Evolutionary conservation across 2,113 vertebrate genomes (phyloP).

Genomic region (Pygoscelis antarcticus): DNA sequence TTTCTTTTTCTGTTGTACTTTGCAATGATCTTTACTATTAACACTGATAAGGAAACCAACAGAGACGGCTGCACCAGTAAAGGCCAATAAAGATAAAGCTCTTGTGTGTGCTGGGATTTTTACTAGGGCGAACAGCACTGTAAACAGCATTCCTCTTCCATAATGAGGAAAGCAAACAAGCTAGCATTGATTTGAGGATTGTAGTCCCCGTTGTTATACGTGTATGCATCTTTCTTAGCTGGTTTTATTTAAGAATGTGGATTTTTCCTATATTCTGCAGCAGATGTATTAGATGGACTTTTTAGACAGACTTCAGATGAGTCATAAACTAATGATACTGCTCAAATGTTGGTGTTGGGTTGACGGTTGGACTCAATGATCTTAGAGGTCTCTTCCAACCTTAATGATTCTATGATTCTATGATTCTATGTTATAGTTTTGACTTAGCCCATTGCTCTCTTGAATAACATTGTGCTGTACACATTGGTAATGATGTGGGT

Average conservation of each 20-base stretch:
- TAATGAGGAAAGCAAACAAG: background rate
- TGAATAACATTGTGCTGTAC: background rate
- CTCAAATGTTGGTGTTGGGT: too few species aligned
- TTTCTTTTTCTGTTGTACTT: background rate
- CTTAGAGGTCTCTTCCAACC: too few species aligned
- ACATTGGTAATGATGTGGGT: background rate
- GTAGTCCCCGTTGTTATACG: background rate
- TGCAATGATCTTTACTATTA: background rate
- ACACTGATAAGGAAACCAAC: background rate
- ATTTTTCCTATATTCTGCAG: background rate
- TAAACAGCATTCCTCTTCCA: background rate
- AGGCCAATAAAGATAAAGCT: background rate
- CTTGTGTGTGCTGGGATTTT: background rate
- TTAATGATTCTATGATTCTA: too few species aligned
- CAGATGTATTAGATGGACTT: background rate
- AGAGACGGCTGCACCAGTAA: background rate
- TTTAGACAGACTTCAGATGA: background rate
- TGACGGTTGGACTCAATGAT: too few species aligned
- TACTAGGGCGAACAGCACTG: background rate
- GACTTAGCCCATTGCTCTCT: background rate
- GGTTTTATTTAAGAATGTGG: background rate
- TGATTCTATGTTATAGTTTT: background rate
- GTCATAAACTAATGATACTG: background rate
- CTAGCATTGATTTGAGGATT: accelerated
- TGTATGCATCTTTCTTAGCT: background rate